These are phyloP conservation scores for Pterostichus niger DNA, from an alignment of 2,888 invertebrate species.

Conservation along the genomic window DNA sequence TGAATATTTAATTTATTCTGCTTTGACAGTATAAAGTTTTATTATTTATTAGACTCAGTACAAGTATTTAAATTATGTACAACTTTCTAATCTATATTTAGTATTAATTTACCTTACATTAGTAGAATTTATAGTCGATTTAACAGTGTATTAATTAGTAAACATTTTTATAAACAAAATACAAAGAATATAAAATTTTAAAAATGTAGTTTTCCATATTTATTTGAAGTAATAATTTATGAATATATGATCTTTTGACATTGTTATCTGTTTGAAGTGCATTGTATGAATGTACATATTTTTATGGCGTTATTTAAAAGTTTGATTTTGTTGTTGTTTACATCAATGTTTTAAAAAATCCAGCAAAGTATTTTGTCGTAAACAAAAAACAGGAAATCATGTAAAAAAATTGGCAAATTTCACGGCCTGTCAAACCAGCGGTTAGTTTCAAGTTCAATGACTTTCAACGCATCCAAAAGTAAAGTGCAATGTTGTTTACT, in stretches of 20 bases:
- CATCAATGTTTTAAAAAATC: background rate
- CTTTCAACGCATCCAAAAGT: background rate
- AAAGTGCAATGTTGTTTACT: slow-evolving; percentile 46
- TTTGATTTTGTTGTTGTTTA: background rate
- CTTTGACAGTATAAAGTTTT: background rate
- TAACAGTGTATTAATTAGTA: too few species aligned
- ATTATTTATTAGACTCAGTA: background rate
- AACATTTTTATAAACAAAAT: too few species aligned
- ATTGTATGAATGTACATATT: too few species aligned
- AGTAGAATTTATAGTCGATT: background rate
- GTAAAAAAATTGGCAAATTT: background rate
- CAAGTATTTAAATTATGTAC: slow-evolving; percentile 36
- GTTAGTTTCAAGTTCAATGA: slow-evolving; percentile 11
- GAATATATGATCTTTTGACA: background rate
- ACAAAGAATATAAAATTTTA: too few species aligned
- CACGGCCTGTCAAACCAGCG: background rate
- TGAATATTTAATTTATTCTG: background rate
- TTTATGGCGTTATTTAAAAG: background rate
- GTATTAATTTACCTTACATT: background rate
- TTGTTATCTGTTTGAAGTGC: background rate
- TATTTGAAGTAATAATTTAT: background rate
- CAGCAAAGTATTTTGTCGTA: background rate
- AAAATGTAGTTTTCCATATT: too few species aligned
- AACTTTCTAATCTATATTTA: slow-evolving; percentile 57
- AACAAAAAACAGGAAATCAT: slow-evolving; percentile 1